These are phyloP conservation scores for Linhomoeus sp. DNA, from an alignment of 2,888 invertebrate species.

Conservation along the genomic window DNA sequence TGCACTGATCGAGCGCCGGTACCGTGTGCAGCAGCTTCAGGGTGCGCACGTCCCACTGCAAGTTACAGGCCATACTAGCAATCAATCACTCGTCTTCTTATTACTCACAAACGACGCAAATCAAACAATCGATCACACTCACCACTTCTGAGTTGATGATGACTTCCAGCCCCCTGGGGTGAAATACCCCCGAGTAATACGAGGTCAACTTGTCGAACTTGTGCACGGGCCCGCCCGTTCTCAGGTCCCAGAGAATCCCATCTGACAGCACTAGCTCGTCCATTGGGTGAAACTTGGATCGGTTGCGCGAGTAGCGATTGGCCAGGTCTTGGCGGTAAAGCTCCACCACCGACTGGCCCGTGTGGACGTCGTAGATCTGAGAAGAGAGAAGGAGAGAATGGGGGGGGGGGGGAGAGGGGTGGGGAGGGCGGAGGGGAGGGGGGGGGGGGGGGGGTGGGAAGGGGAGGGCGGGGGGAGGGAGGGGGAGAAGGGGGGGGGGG, in stretches of 20 bases:
- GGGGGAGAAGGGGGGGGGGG: too few species aligned
- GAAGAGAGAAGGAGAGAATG: too few species aligned
- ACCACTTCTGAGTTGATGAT: constrained; percentile 82
- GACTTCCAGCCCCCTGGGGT: constrained; percentile 82
- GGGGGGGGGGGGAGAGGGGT: too few species aligned
- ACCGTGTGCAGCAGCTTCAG: constrained; percentile 83
- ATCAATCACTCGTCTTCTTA: neutral
- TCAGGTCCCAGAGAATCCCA: constrained; percentile 83
- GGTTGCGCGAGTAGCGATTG: constrained; percentile 77
- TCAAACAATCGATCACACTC: constrained; percentile 10
- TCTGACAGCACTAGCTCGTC: constrained; percentile 85
- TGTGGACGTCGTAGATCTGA: constrained; percentile 68
- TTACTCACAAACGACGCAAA: too few species aligned
- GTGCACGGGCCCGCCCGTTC: constrained; percentile 38
- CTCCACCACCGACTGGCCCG: constrained; percentile 50
- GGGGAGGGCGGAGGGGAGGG: too few species aligned
- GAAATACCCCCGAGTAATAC: constrained; percentile 78
- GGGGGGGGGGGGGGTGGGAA: too few species aligned
- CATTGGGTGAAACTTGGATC: constrained; percentile 75
- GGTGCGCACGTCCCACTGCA: constrained; percentile 77
- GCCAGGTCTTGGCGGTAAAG: constrained; percentile 55
- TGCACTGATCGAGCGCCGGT: constrained; percentile 71
- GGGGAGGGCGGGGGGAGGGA: too few species aligned
- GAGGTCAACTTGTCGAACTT: constrained; percentile 95
- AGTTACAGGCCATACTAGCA: neutral